Base-by-base conservation (phyloP, 1,140 invertebrate genomes). In the Procambarus virginalis region DNA sequence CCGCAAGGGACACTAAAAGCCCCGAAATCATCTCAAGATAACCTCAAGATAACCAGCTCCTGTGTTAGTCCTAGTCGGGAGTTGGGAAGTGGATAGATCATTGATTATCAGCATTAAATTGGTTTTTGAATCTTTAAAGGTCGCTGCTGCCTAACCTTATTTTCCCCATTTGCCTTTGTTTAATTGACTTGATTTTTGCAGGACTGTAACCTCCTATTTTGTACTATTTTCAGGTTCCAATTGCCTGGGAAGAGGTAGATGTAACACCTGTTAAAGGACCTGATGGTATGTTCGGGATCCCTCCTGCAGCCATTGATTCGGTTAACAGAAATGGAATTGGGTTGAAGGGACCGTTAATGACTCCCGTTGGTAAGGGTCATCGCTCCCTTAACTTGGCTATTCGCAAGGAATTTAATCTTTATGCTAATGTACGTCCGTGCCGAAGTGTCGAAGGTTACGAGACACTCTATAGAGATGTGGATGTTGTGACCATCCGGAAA, bases 401-500 rank as follows among this genome's bases (percentile, higher is more conserved):
- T 46, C 96, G 99, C 94, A 99, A 99, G 93, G 98, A 99, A 94
- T 99, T 99, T 94, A 99, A 98, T 94, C 95, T 99, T 77, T 99
- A 99, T 94, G 99, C 99, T 22, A 99, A 99, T 95, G 99, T 99
- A 10, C 96, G 99, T 92, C 99, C 99, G 20, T 99, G 99, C 94
- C 96, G 97, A 93, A 99, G 98, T 82, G 96, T 99, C 92, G 98
- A 99, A 94, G 99, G 99, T 64, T 99, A 99, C 93, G 97, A 99
- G 94, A 99, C 99, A 0, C 95, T 99, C 2, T 99, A 99, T 94
- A 97, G 99, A 93, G 96, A 99, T 94, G 99, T 99, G 6, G 97
- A 99, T 95, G 97, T 99, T 89, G 98, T 99, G 0, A 99, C 99
- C 20, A 99, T 99, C 93, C 96, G 99, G 99, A 99, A 95, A 99